Base-by-base conservation (phyloP, 2,797 vertebrate genomes). In the Pagetopsis macropterus region DNA sequence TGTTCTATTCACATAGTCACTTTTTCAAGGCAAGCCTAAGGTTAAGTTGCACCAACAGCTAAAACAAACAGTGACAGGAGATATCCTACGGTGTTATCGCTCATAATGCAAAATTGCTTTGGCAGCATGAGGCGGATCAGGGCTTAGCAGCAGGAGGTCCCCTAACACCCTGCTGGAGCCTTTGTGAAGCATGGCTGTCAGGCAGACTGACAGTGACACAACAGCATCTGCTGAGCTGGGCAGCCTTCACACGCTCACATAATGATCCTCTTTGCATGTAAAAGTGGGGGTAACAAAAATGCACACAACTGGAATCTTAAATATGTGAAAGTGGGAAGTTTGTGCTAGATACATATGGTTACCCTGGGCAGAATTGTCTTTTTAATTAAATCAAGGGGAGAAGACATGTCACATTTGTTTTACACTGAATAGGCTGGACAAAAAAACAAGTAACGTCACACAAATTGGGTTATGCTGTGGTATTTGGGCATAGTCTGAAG, bases 101-200 rank as follows among this genome's bases (percentile, higher is more conserved):
- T 85, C 80, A 84, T 88, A 84, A 86, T 87, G 83, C 74, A 83
- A 90, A 92, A 91, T 83, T 91, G 91, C 90, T 90, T 90, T 79
- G 89, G 87, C 92, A 92, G 92, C 91, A 91, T 73, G 85, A 75
- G 75, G 78, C 66, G 85, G 87, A 91, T 90, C 78, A 81, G 87
- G 87, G 81, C 80, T 90, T 87, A 89, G 78, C 89, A 81, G 89
- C 81, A 75, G 86, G 89, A 84, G 88, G 84, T 86, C 81, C 86
- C 75, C 82, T 76, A 75, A 84, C 84, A 84, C 70, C 78, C 44
- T 68, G 81, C 73, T 84, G 83, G 75, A 87, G 83, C 81, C 79
- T 87, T 89, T 92, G 89, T 91, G 83, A 73, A 57, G 62, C 44
- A 40, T 43, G 65, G 33, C 66, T 71, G 70, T 66, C 81, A 81